Evolutionary conservation across 2,113 vertebrate species (phyloP).

Genomic region (Corapipo altera): DNA sequence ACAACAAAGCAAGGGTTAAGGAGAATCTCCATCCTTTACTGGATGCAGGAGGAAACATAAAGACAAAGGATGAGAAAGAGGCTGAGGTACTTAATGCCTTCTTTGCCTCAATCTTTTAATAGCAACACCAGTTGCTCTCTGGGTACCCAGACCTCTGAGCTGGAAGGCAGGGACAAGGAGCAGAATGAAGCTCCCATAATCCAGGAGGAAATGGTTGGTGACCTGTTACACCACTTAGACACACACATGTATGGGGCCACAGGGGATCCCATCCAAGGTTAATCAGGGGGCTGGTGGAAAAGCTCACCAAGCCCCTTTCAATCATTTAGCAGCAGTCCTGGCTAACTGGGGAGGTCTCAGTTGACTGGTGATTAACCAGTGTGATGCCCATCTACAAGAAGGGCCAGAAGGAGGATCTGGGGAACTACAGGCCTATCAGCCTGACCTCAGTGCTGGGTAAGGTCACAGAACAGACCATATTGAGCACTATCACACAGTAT

Average conservation of each 20-base stretch:
- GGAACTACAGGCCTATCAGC: neutral
- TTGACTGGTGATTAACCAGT: neutral
- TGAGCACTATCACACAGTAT: neutral
- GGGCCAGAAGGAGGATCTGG: neutral
- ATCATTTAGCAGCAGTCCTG: neutral
- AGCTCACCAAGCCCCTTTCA: neutral
- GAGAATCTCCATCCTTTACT: neutral
- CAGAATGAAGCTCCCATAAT: neutral
- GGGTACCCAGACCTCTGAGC: neutral
- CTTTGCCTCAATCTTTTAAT: neutral
- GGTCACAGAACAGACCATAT: neutral
- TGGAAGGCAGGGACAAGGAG: neutral
- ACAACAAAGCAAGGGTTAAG: neutral
- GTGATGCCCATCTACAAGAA: neutral
- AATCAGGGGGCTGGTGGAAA: neutral
- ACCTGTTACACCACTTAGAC: neutral
- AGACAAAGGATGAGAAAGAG: neutral
- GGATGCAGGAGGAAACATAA: neutral
- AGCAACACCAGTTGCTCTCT: neutral
- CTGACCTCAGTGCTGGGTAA: neutral
- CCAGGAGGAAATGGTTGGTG: neutral
- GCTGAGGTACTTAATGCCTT: neutral
- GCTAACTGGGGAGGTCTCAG: neutral
- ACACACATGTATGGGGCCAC: fast-evolving
- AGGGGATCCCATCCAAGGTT: neutral